These are phyloP conservation scores for Epinephelus moara DNA, from an alignment of 2,113 vertebrate species.

Conservation along the genomic window DNA sequence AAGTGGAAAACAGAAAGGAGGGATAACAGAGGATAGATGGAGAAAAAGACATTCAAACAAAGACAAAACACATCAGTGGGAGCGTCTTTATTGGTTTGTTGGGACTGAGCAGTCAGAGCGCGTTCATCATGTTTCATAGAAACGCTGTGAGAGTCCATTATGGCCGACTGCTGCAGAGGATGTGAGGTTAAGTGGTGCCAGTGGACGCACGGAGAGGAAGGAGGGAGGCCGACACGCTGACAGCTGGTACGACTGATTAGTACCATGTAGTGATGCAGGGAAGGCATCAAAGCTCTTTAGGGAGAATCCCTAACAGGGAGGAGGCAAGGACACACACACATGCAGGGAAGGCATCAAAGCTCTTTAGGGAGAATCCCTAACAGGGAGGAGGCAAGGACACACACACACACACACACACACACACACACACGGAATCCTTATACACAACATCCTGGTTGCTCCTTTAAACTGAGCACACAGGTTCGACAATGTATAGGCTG, in stretches of 20 bases:
- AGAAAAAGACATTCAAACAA: neutral
- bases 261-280: slow-evolving; percentile 65
- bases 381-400: slow-evolving; percentile 51
- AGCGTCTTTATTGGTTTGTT: neutral
- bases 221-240: slow-evolving; percentile 67
- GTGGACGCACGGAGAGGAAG: slow-evolving; percentile 37
- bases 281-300: slow-evolving; percentile 80
- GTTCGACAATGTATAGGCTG: slow-evolving; percentile 40
- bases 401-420: slow-evolving; percentile 42
- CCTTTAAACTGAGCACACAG: slow-evolving; percentile 41
- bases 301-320: slow-evolving; percentile 71
- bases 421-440: slow-evolving; percentile 52
- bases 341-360: slow-evolving; percentile 74
- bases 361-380: slow-evolving; percentile 80
- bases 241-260: slow-evolving; percentile 84
- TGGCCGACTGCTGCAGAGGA: slow-evolving; percentile 55
- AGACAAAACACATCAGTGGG: neutral
- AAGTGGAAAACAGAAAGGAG: neutral
- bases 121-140: slow-evolving; percentile 52
- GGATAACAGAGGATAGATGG: neutral
- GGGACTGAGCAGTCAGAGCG: neutral
- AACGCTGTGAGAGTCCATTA: slow-evolving; percentile 59
- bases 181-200: slow-evolving; percentile 75
- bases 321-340: no score
- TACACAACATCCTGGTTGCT: slow-evolving; percentile 57